Conservation (phyloP, 2,113 vertebrate genomes). For the Neolamprologus toae region DNA sequence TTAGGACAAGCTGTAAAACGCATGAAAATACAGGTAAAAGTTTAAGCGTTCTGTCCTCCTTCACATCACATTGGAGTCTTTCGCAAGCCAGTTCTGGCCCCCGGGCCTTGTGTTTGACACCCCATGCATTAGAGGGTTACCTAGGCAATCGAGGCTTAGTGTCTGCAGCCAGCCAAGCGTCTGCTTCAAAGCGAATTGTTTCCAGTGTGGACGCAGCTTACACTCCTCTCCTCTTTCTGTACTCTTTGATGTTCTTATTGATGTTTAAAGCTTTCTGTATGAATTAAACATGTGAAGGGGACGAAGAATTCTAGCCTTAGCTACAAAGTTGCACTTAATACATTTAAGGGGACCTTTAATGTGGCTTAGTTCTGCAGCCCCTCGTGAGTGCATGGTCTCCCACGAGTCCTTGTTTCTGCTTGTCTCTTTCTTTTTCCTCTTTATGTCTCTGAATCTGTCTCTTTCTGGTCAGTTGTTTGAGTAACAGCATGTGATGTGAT, state of each 20-base stretch:
- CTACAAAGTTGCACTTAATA: neutral
- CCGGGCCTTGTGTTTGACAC: neutral
- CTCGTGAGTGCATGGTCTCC: neutral
- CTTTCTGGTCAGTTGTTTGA: slow-evolving; percentile 37
- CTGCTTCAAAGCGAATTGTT: neutral
- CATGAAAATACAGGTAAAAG: neutral
- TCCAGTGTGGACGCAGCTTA: neutral
- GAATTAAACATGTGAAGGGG: neutral
- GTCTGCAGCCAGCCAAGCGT: neutral
- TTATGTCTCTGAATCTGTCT: neutral
- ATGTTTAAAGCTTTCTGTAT: neutral
- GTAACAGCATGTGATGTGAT: slow-evolving; percentile 75
- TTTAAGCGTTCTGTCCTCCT: neutral
- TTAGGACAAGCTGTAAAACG: neutral
- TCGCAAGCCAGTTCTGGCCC: neutral
- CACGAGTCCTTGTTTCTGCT: neutral
- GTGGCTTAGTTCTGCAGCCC: neutral
- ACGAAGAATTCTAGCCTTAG: neutral
- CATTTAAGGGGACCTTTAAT: neutral
- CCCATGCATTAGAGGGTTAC: neutral
- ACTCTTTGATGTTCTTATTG: neutral
- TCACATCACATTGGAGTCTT: neutral
- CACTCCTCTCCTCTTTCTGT: neutral
- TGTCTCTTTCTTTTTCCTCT: neutral
- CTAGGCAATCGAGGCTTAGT: neutral